Evolutionary conservation across 2,888 invertebrate species (phyloP), one percentile per base, ranked within the genome.

Genomic region (Arge pagana): DNA sequence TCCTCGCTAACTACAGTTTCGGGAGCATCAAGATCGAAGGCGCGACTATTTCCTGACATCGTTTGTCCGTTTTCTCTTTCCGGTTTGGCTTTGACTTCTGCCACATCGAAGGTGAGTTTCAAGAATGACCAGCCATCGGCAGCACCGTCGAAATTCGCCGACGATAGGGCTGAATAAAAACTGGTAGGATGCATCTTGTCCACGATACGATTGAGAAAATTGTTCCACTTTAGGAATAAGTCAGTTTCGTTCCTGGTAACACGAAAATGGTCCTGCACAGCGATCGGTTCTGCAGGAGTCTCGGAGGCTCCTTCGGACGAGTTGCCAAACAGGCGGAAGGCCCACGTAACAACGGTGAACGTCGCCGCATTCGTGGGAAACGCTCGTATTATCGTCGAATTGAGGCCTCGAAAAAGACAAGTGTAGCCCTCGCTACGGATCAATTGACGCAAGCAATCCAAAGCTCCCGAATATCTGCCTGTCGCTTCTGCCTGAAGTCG

Each of bases 311-410:
- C 16, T 2, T 19, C 10, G 21, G 23, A 10, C 6, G 45, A 26
- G 1, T 68, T 43, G 1, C 74, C 67, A 19, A 77, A 70, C 13
- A 83, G 68, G 43, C 85, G 80, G 74, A 92, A 83, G 2, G 87
- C 85, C 87, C 88, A 90, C 18, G 87, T 86, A 48, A 95, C 93
- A 0, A 91, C 91, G 24, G 90, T 84, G 74, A 96, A 96, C 54
- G 93, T 93, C 3, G 91, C 93, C 0, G 95, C 96, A 73, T 97
- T 96, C 56, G 90, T 89, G 1, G 96, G 92, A 76, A 96, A 96
- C 0, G 96, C 95, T 35, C 96, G 83, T 39, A 93, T 68, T 31
- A 93, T 77, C 1, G 94, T 90, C 1, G 93, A 88, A 15, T 83
- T 82, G 1, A 95, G 70, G 0, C 95, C 95, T 15, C 88, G 80